Evolutionary conservation across 2,797 vertebrate genomes (phyloP).

Genomic region (Scolopax rusticola): DNA sequence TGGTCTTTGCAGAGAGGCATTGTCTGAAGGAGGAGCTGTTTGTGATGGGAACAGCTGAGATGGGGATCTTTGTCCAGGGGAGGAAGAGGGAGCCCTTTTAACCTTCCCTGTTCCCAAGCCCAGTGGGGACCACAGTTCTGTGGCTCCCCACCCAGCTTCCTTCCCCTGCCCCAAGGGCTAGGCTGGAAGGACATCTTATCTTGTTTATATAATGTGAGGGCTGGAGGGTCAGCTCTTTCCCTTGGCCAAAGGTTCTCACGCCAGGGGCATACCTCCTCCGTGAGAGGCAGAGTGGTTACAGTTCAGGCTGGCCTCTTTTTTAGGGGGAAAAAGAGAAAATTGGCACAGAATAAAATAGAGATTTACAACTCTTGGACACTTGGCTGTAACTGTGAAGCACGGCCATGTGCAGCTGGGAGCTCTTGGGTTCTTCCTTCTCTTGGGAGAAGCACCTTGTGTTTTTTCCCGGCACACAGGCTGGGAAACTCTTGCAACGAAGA

Average conservation of each 20-base stretch:
- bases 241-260: neutral
- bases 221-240: neutral
- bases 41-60: neutral
- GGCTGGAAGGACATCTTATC: slow-evolving; percentile 14
- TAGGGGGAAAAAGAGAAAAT: neutral
- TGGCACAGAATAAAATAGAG: neutral
- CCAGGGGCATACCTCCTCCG: neutral
- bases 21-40: neutral
- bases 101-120: neutral
- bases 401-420: neutral
- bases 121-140: neutral
- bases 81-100: slow-evolving; percentile 24
- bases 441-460: neutral
- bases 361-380: neutral
- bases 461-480: neutral
- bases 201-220: neutral
- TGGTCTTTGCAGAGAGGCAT: neutral
- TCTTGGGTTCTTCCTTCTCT: neutral
- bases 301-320: neutral
- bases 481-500: neutral
- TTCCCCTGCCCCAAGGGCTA: neutral
- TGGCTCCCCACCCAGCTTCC: slow-evolving; percentile 22
- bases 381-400: neutral
- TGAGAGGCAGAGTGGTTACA: fast-evolving
- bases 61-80: neutral